Evolutionary conservation across 2,113 vertebrate species (phyloP).

Genomic region (Miniopterus natalensis): DNA sequence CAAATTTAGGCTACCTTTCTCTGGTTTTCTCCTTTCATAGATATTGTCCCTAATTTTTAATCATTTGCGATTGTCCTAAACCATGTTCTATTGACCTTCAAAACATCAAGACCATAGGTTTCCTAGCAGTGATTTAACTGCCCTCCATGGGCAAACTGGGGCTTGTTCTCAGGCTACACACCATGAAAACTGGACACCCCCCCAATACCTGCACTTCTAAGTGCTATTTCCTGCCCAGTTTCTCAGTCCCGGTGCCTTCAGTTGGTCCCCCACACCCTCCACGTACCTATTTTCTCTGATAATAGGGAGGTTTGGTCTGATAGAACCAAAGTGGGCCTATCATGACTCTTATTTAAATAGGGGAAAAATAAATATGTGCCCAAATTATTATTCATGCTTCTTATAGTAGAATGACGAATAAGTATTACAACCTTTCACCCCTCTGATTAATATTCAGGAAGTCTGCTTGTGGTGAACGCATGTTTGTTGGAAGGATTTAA

Average conservation of each 20-base stretch:
- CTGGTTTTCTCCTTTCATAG: not conserved
- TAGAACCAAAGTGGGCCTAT: not conserved
- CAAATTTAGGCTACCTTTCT: not conserved
- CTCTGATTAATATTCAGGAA: not conserved
- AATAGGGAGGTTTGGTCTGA: not conserved
- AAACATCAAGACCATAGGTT: not conserved
- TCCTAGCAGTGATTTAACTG: not conserved
- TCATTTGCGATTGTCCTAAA: not conserved
- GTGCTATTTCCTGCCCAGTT: not conserved
- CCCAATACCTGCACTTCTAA: not conserved
- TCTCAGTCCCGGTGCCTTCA: not conserved
- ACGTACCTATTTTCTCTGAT: not conserved
- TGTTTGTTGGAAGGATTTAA: not conserved
- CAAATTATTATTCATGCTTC: not conserved
- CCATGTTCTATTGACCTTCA: not conserved
- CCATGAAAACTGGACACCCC: not conserved
- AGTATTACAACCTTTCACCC: not conserved
- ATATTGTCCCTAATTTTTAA: not conserved
- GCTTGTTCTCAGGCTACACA: not conserved
- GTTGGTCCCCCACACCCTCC: fast-evolving
- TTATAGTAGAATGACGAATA: not conserved
- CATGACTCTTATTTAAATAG: not conserved
- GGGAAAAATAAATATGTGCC: not conserved
- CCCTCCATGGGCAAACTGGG: not conserved
- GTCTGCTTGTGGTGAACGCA: not conserved